Evolutionary conservation across 2,113 vertebrate species (phyloP).

Genomic region (Scophthalmus maximus): DNA sequence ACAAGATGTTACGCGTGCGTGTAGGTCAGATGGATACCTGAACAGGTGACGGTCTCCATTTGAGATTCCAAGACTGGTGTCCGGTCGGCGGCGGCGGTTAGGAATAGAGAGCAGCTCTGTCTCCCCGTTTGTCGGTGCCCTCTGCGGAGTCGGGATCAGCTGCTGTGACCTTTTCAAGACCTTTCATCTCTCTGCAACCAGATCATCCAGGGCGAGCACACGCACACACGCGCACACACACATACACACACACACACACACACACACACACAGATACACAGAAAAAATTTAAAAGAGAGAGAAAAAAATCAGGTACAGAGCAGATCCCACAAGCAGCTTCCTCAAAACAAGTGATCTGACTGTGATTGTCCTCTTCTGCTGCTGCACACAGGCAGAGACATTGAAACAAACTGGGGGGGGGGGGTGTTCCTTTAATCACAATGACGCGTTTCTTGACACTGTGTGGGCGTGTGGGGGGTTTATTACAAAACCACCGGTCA

Average conservation of each 20-base stretch:
- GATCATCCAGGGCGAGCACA: not conserved
- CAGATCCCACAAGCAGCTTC: no score
- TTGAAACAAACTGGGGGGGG: not conserved
- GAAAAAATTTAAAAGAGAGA: no score
- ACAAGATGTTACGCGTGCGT: no score
- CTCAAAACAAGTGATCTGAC: not conserved
- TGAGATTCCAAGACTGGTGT: not conserved
- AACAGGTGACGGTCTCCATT: not conserved
- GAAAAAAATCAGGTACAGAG: no score
- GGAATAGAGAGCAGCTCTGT: not conserved
- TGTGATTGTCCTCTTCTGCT: not conserved
- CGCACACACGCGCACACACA: not conserved
- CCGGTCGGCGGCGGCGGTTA: not conserved
- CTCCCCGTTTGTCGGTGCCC: not conserved
- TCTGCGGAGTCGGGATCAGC: conserved; percentile 12
- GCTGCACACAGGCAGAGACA: not conserved
- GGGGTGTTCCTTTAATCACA: not conserved
- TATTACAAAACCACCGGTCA: conserved; percentile 12
- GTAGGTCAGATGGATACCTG: no score
- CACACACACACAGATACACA: no score
- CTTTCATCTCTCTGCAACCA: not conserved
- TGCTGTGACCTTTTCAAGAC: conserved; percentile 9
- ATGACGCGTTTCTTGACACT: not conserved
- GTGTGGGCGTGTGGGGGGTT: conserved; percentile 1
- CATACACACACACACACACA: no score